Evolutionary conservation across 2,888 invertebrate genomes (phyloP).

Genomic region (Chymomyza fuscimana): DNA sequence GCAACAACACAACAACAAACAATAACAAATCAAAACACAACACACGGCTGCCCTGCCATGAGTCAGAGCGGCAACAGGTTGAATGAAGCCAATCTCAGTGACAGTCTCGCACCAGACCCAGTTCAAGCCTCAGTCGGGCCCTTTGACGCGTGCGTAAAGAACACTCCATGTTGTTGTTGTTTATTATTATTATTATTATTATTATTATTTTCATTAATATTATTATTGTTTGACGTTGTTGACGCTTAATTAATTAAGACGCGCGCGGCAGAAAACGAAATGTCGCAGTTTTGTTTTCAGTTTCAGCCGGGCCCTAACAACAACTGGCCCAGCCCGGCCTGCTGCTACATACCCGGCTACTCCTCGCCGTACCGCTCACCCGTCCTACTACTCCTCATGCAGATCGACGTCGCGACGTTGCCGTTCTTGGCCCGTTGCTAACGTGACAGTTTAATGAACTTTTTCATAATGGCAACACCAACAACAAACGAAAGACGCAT

Average conservation of each 20-base stretch:
- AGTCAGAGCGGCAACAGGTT: constrained; percentile 67
- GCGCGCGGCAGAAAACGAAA: constrained; percentile 34
- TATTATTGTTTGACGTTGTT: not conserved
- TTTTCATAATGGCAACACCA: not conserved
- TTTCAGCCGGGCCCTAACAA: constrained; percentile 53
- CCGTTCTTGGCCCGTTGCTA: not conserved
- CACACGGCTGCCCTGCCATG: constrained; percentile 34
- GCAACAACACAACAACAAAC: not conserved
- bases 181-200: constrained; percentile 24
- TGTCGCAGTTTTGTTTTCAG: constrained; percentile 63
- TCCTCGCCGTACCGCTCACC: no score
- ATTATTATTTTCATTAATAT: constrained; percentile 15
- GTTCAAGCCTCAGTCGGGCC: constrained; percentile 10
- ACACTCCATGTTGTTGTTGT: not conserved
- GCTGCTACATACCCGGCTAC: not conserved
- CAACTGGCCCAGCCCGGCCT: constrained; percentile 1
- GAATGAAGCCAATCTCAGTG: constrained; percentile 15
- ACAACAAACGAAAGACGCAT: constrained; percentile 35
- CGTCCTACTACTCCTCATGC: not conserved
- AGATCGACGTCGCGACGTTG: not conserved
- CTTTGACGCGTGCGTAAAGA: constrained; percentile 11
- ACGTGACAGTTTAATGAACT: constrained; percentile 40
- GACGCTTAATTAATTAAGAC: constrained; percentile 27
- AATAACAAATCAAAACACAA: not conserved
- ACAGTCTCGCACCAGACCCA: not conserved